A percentile compares a stretch with the other conserved stretches of the same genome.
phyloP scores from a whole-genome alignment of 1,140 invertebrate genomes.

The Drosophila chauvacae region DNA sequence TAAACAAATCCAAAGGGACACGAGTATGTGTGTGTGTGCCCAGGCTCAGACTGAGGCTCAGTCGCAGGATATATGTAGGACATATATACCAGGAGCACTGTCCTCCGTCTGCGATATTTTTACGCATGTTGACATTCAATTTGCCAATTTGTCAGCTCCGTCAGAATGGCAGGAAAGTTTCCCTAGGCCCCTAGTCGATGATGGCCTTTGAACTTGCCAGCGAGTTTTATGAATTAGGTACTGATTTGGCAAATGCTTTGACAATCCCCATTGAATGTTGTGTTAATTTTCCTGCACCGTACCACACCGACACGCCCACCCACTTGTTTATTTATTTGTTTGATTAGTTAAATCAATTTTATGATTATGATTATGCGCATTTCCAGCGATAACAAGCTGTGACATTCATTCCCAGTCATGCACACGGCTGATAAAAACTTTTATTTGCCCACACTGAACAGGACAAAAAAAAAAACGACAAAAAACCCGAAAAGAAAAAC shows the following conservation, averaged over 20 bases:
- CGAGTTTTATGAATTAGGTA: conserved; percentile 73
- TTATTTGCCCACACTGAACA: conserved; percentile 30
- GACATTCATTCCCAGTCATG: conserved; percentile 61
- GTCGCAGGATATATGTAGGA: conserved; percentile 5
- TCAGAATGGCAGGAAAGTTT: conserved; percentile 58
- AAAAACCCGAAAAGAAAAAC: conserved; percentile 21
- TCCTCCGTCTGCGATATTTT: conserved; percentile 56
- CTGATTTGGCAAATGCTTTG: conserved; percentile 60
- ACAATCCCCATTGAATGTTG: conserved; percentile 66
- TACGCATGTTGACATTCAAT: conserved; percentile 82
- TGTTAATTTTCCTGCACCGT: conserved; percentile 57
- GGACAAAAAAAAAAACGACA: conserved; percentile 9
- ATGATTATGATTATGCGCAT: conserved; percentile 70
- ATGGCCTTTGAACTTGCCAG: conserved; percentile 65
- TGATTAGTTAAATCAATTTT: conserved; percentile 82
- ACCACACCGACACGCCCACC: not conserved
- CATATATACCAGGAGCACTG: conserved; percentile 12
- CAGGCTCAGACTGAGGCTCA: conserved; percentile 1
- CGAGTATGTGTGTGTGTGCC: conserved; percentile 39
- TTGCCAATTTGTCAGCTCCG: conserved; percentile 70
- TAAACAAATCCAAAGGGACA: conserved; percentile 74
- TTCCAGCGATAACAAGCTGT: conserved; percentile 47
- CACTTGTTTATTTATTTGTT: conserved; percentile 59
- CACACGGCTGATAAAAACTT: conserved; percentile 62
- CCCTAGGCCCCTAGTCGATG: conserved; percentile 35